Base-by-base conservation (phyloP, 2,797 vertebrate species). In the Onychomys leucogaster region DNA sequence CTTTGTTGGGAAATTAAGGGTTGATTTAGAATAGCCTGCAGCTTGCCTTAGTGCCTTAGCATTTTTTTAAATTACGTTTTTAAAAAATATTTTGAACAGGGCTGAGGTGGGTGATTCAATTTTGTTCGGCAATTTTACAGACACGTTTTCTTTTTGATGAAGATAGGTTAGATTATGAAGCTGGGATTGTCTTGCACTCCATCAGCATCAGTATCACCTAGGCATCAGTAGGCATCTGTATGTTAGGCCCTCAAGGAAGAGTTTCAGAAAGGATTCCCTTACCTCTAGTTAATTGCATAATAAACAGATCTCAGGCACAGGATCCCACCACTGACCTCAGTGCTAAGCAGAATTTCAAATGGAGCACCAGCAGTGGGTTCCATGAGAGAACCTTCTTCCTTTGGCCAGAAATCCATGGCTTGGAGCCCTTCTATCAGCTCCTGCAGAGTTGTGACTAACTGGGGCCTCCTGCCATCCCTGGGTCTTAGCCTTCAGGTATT, bases 61-160 rank as follows among this genome's bases (percentile, higher is more conserved):
- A n/a, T 81, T 94, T 61, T 77, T 89, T 95, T 78, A 92, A 92
- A 95, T 96, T 95, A 85, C 7, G 14, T 78, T 92, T 92, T 85
- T 94, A 94, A 89, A 75, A 77, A 49, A 17, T 78, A 37, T 90
- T 78, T 49, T 78, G 13, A 75, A 76, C 71, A 84, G 75, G 37
- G 76, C 32, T 87, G 16, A 19, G 63, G 52, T 23, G 17, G 59
- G 69, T 81, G 76, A 92, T 93, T 97, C 88, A 73, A 0, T 97
- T 97, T 97, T 41, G 25, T 85, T 96, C 52, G 80, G 87, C 92
- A 90, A 29, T 95, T 94, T 96, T 89, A 94, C 84, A 80, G 80
- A 61, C 43, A 75, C 8, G 5, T 94, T 96, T 98, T 97, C 90
- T 89, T 96, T 97, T 96, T 94, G 52, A 94, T 92, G 59, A 75